Percentiles rank a stretch among this genome's conserved stretches.
phyloP scores from a whole-genome alignment of 2,888 invertebrate species.

The Drosophila anceps region DNA sequence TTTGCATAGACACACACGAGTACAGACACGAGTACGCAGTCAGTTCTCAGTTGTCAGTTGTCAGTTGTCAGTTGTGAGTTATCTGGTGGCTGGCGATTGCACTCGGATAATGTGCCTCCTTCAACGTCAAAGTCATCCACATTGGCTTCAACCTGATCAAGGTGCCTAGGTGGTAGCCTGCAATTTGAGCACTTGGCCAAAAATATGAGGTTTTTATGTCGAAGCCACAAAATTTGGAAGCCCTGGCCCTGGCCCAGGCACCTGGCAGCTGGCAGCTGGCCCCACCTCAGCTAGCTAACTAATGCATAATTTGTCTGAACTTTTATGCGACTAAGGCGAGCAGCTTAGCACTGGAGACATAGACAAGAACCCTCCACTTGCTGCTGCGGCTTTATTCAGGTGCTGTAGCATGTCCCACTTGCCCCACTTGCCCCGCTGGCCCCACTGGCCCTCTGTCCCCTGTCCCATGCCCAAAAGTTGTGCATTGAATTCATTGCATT shows the following conservation, averaged over 20 bases:
- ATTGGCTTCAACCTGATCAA: constrained; percentile 4
- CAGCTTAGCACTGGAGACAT: constrained; percentile 40
- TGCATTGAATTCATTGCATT: constrained; percentile 80
- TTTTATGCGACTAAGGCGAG: constrained; percentile 52
- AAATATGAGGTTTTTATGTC: constrained; percentile 45
- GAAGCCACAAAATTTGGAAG: constrained; percentile 43
- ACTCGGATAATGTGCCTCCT: constrained; percentile 34
- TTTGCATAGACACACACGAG: constrained; percentile 4
- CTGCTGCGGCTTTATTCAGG: constrained; percentile 51
- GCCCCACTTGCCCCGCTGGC: constrained; percentile 17
- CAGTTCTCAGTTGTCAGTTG: too few species aligned
- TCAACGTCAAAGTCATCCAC: constrained; percentile 40
- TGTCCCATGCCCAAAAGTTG: constrained; percentile 52
- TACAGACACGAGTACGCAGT: not conserved
- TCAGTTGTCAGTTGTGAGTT: constrained; percentile 47
- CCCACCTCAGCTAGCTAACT: constrained; percentile 70
- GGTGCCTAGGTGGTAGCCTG: constrained; percentile 19
- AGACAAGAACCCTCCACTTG: constrained; percentile 45
- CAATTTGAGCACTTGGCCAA: constrained; percentile 48
- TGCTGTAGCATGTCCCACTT: constrained; percentile 44
- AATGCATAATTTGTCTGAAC: constrained; percentile 81
- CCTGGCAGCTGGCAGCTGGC: too few species aligned
- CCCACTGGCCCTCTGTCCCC: fast-evolving
- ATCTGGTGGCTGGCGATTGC: constrained; percentile 57
- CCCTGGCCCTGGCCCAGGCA: constrained; percentile 26